phyloP scores from a whole-genome alignment of 2,888 invertebrate species.

The Apamea crenata region DNA sequence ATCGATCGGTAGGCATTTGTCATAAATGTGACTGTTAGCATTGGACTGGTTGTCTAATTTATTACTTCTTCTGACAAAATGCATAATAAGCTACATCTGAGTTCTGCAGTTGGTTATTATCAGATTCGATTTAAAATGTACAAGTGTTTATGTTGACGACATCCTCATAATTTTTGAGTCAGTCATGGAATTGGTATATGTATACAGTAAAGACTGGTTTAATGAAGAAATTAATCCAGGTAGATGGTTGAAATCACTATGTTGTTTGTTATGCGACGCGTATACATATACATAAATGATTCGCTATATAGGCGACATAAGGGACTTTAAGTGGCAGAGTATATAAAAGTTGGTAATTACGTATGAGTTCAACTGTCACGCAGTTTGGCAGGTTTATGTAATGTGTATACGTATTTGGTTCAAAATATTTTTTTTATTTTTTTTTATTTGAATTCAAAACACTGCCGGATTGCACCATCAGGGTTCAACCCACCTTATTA shows the following conservation, averaged over 20 bases:
- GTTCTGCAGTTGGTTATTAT: background rate
- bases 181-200: background rate
- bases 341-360: constrained; percentile 4
- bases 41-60: background rate
- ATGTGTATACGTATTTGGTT: too few species aligned
- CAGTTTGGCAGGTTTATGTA: too few species aligned
- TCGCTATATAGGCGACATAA: background rate
- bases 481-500: constrained; percentile 13
- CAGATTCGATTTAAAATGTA: background rate
- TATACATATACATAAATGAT: too few species aligned
- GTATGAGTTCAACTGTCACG: constrained; percentile 8
- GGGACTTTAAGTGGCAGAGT: constrained; percentile 2
- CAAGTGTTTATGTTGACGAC: background rate
- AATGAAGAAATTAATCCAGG: background rate
- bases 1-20: background rate
- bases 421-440: too few species aligned
- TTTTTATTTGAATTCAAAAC: too few species aligned
- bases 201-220: background rate
- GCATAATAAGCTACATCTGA: background rate
- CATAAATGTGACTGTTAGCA: background rate
- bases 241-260: too few species aligned
- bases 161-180: background rate
- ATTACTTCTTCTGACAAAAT: background rate
- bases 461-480: background rate
- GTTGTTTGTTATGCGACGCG: background rate